These are phyloP conservation scores for Oxyruncus cristatus DNA, from an alignment of 2,113 vertebrate species.

Conservation along the genomic window DNA sequence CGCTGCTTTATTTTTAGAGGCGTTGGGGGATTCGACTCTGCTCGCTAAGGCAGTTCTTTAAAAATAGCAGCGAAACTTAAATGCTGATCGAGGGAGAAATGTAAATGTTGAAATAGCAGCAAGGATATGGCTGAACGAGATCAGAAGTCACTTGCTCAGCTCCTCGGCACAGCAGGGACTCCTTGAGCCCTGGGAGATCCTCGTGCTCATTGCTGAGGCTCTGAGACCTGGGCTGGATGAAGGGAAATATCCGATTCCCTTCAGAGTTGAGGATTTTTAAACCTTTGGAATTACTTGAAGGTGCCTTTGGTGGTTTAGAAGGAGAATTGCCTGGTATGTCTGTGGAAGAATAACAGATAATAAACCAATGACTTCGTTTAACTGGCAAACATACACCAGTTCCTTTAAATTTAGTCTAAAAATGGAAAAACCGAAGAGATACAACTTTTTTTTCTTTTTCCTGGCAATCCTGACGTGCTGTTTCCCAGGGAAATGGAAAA, in stretches of 20 bases:
- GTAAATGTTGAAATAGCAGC: neutral
- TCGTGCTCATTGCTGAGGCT: neutral
- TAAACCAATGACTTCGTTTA: neutral
- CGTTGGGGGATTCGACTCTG: neutral
- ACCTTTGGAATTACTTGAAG: neutral
- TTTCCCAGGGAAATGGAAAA: neutral
- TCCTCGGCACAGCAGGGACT: neutral
- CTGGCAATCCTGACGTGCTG: neutral
- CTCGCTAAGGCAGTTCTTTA: neutral
- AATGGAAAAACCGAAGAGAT: neutral
- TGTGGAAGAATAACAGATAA: neutral
- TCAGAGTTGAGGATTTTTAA: neutral
- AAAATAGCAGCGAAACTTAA: neutral
- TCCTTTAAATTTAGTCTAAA: neutral
- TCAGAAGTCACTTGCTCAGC: neutral
- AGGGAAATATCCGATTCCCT: neutral
- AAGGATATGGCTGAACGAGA: neutral
- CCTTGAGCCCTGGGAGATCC: neutral
- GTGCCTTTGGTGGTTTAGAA: neutral
- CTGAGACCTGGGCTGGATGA: accelerated
- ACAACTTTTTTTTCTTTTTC: neutral
- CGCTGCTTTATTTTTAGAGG: neutral
- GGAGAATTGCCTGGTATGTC: neutral
- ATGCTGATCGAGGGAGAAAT: neutral
- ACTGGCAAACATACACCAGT: accelerated